phyloP scores from a whole-genome alignment of 1,140 invertebrate species.

The Geopemphigus sp. region DNA sequence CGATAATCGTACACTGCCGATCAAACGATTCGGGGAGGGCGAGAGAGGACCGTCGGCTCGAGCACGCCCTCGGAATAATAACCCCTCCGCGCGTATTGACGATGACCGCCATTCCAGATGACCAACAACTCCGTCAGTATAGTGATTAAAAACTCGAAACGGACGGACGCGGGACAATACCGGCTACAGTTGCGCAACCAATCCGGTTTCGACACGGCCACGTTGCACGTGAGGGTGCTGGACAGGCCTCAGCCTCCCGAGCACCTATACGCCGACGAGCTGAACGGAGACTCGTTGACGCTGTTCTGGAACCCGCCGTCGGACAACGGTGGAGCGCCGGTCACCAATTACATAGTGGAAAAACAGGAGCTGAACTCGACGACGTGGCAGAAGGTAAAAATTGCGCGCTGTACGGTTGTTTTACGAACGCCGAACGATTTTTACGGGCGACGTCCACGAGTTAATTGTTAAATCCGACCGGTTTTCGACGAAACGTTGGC shows the following conservation, averaged over 20 bases:
- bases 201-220: slow-evolving; percentile 90
- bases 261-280: slow-evolving; percentile 86
- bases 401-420: too few relatives aligned
- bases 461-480: too few relatives aligned
- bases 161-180: slow-evolving; percentile 88
- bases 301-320: slow-evolving; percentile 94
- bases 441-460: too few relatives aligned
- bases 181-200: slow-evolving; percentile 90
- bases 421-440: too few relatives aligned
- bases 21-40: too few relatives aligned
- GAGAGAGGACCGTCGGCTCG: too few relatives aligned
- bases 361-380: slow-evolving; percentile 79
- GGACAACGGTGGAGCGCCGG: slow-evolving; percentile 90
- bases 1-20: too few relatives aligned
- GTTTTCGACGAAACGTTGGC: too few relatives aligned
- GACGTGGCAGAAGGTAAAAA: slow-evolving; percentile 86
- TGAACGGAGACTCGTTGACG: slow-evolving; percentile 91
- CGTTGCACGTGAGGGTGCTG: slow-evolving; percentile 89
- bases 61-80: too few relatives aligned
- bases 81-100: too few relatives aligned
- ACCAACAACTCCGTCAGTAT: slow-evolving; percentile 83
- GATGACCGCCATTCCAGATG: slow-evolving; percentile 58
- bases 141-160: slow-evolving; percentile 87
- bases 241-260: slow-evolving; percentile 85
- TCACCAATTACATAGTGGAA: slow-evolving; percentile 97